Evolutionary conservation across 1,140 invertebrate species (phyloP), one percentile per base, ranked within the genome.

Genomic region (Cepaea nemoralis): DNA sequence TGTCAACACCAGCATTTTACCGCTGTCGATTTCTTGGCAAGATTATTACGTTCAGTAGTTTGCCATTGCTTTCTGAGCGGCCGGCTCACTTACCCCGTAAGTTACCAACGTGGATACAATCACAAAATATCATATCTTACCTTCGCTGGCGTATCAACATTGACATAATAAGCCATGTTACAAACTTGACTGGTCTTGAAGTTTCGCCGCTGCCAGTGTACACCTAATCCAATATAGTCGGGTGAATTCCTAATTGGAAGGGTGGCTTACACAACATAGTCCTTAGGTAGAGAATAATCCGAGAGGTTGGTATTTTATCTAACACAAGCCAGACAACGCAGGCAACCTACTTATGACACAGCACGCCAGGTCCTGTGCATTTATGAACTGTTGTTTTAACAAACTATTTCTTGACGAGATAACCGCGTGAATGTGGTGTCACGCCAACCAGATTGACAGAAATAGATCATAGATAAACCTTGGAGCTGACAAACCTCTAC

Each of bases 391-490:
- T 55, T 55, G 22, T 55, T 55, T 55, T 55, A 55, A 55, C 22
- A 1, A 55, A 55, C 50, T 8, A 55, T 14, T 2, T 1, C 50
- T 10, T 19, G 3, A 24, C 22, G 19, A 55, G 50, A 55, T 55
- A 45, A 45, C 42, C 6, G 42, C 42, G 16, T 6, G 8, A 16
- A 45, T 45, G 50, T 55, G 50, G 50, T 55, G 50, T 55, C 50
- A 55, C 50, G 8, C 8, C 50, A 55, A 22, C 50, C 2, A 55
- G 50, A 55, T 55, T 55, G 50, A 55, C 50, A 8, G 8, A 24
- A 55, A 55, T 22, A 55, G 50, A 55, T 55, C 50, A 55, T 22
- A 55, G 50, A 55, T 55, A 55, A 55, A 55, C 50, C 22, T 55
- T 2, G 50, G 22, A 55, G 50, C 50, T 8, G 3, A 55, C n/a